Conservation (phyloP, 1,140 invertebrate genomes). For the Nomia melanderi region DNA sequence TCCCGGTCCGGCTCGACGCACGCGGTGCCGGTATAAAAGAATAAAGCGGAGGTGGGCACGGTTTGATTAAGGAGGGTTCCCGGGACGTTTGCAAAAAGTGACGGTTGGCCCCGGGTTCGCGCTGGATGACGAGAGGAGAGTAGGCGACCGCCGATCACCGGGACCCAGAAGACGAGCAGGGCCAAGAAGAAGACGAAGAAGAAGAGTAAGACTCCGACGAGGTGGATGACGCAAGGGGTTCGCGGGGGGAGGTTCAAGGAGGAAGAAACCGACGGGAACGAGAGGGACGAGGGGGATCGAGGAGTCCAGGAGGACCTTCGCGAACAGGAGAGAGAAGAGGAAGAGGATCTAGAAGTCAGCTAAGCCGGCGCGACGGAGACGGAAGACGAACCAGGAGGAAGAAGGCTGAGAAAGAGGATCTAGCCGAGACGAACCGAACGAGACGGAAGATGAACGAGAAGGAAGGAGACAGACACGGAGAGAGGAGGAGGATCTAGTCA, state of each 20-base stretch:
- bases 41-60: conserved; percentile 66
- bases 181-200: not conserved
- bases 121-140: conserved; percentile 56
- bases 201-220: too few species aligned
- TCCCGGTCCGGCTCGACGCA: conserved; percentile 39
- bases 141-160: conserved; percentile 7
- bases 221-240: too few species aligned
- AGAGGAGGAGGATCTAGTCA: too few species aligned
- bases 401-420: too few species aligned
- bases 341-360: not conserved
- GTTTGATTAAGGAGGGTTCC: conserved; percentile 74
- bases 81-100: conserved; percentile 73
- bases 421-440: conserved; percentile 12
- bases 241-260: too few species aligned
- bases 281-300: too few species aligned
- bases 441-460: conserved; percentile 12
- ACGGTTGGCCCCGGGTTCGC: conserved; percentile 64
- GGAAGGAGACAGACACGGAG: too few species aligned
- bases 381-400: too few species aligned
- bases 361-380: too few species aligned
- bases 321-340: too few species aligned
- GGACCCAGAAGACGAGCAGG: conserved; percentile 23
- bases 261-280: too few species aligned
- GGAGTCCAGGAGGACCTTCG: too few species aligned
- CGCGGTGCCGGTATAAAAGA: conserved; percentile 45